Conservation (phyloP, 1,140 invertebrate genomes). For the Plectrocnemia conspersa region DNA sequence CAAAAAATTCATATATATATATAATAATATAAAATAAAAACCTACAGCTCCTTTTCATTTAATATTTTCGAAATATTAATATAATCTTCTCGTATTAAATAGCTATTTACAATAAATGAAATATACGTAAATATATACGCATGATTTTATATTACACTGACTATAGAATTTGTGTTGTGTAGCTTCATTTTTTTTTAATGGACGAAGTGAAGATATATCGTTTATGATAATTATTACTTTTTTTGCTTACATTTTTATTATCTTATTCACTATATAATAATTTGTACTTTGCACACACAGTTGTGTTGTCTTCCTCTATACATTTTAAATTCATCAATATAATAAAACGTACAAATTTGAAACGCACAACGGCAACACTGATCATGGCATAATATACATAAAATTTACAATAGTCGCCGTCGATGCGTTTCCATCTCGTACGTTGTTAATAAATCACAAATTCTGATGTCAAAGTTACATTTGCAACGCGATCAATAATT, state of each 20-base stretch:
- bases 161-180: conserved; percentile 28
- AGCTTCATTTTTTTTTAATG: conserved; percentile 31
- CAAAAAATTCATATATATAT: too few relatives aligned
- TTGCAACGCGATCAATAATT: too few relatives aligned
- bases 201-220: conserved; percentile 33
- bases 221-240: conserved; percentile 22
- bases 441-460: too few relatives aligned
- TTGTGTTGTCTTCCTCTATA: conserved; percentile 21
- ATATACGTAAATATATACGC: conserved; percentile 6
- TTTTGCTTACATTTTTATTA: conserved; percentile 21
- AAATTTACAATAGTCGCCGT: neutral
- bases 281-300: conserved; percentile 36
- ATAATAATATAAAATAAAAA: too few relatives aligned
- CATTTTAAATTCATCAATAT: too few relatives aligned
- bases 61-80: neutral
- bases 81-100: conserved; percentile 22
- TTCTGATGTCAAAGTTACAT: too few relatives aligned
- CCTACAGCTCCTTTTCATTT: too few relatives aligned
- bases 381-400: neutral
- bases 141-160: conserved; percentile 32
- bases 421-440: too few relatives aligned
- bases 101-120: conserved; percentile 29
- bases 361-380: neutral
- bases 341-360: too few relatives aligned
- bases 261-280: conserved; percentile 33